Conservation (phyloP, 2,888 invertebrate species). For the Alloscopus bannaensis region DNA sequence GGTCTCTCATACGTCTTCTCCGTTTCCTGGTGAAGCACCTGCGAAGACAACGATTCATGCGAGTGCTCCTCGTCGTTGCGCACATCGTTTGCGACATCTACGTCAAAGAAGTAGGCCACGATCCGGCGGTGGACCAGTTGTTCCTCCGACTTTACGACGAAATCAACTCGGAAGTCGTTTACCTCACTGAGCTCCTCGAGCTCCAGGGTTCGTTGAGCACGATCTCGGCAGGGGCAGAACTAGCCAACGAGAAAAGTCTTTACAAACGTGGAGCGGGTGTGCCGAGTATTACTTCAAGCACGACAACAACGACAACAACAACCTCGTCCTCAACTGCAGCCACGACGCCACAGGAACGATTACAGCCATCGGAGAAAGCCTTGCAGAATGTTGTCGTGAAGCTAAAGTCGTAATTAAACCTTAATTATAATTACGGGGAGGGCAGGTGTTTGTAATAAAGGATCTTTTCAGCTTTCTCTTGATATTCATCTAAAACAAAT, state of each 20-base stretch:
- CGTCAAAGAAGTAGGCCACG: conserved; percentile 81
- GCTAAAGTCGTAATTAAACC: conserved; percentile 32
- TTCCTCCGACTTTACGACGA: conserved; percentile 80
- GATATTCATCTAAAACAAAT: no score
- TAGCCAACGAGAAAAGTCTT: background rate
- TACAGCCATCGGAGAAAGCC: conserved; percentile 65
- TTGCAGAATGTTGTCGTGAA: conserved; percentile 62
- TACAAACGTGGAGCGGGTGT: no score
- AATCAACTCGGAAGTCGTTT: conserved; percentile 81
- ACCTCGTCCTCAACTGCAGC: conserved; percentile 12
- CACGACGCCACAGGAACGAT: conserved; percentile 23
- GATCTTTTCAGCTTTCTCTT: no score
- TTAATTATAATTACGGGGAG: no score
- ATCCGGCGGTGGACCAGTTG: conserved; percentile 80
- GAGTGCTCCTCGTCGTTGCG: conserved; percentile 84
- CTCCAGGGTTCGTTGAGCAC: conserved; percentile 73
- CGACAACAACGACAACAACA: background rate
- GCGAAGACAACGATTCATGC: conserved; percentile 84
- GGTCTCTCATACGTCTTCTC: conserved; percentile 81
- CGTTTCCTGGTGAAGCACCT: conserved; percentile 86
- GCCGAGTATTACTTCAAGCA: background rate
- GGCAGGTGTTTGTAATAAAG: no score
- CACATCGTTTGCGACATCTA: conserved; percentile 85
- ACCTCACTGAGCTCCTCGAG: conserved; percentile 75
- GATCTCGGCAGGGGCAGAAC: conserved; percentile 56